Evolutionary conservation across 2,888 invertebrate species (phyloP), one percentile per base, ranked within the genome.

Genomic region (Clanis bilineata): DNA sequence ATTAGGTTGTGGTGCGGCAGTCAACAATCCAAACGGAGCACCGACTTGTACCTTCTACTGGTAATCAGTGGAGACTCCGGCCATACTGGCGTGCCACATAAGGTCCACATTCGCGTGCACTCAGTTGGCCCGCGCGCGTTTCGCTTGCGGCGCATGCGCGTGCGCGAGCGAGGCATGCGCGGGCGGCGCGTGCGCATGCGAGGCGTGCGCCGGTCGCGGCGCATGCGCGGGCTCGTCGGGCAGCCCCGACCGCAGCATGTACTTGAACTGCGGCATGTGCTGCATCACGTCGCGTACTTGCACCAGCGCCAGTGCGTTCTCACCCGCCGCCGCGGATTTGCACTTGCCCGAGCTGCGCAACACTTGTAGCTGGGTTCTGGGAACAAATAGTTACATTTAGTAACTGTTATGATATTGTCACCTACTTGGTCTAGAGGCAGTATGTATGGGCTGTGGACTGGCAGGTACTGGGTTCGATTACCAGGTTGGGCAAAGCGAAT

Each of bases 181-280:
- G 25, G 74, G 9, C 65, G 70, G 43, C 71, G 76, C 61, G 67
- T 71, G 70, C 66, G 70, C 64, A 67, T 69, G 78, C 61, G 76
- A 70, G 65, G 70, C 64, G 67, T 69, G 78, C 61, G 76, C 71
- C 6, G 75, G 74, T 56, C 55, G 59, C 38, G 59, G 59, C 38
- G 55, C 55, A 25, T 67, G 74, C 54, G 70, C 76, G 43, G 73
- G 76, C 64, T 80, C 88, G 25, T 56, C 59, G 10, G 55, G 44
- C 25, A 56, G 10, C 0, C 86, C 90, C 9, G 93, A 93, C 61
- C 93, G 93, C 87, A 96, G 93, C 95, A 97, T 97, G 92, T 97
- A 97, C 81, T 96, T 96, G 88, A 97, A 92, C 87, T 97, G 97
- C 32, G 96, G 95, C 96, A 97, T 96, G 86, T 94, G 97, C 79